A percentile compares a stretch with the other conserved stretches of the same genome.
Conservation (phyloP, 2,797 vertebrate species). For the Typhlichthys subterraneus region DNA sequence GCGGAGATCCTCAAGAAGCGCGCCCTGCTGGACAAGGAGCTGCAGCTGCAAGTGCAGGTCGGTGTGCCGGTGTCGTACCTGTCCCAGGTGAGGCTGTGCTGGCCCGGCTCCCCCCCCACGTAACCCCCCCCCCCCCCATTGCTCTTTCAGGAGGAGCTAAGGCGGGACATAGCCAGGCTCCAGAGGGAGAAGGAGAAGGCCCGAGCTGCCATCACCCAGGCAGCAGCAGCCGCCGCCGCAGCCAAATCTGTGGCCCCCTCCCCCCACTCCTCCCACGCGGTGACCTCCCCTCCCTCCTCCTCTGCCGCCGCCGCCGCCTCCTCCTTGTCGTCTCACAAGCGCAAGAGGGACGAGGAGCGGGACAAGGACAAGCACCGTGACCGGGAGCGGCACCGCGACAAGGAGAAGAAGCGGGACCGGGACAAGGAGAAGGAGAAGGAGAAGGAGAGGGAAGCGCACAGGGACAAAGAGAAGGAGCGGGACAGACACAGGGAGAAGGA, state of each 20-base stretch:
- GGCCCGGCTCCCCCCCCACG: no score
- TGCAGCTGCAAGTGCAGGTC: conserved; percentile 98
- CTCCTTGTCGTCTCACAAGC: conserved; percentile 77
- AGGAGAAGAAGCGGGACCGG: conserved; percentile 67
- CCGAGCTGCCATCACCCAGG: conserved; percentile 79
- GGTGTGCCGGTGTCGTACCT: conserved; percentile 1
- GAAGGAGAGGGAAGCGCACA: conserved; percentile 37
- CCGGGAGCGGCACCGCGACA: conserved; percentile 61
- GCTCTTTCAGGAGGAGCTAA: conserved; percentile 89
- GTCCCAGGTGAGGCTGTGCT: no score
- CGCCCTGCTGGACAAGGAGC: conserved; percentile 94
- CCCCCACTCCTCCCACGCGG: conserved; percentile 41
- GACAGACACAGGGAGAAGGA: conserved; percentile 53
- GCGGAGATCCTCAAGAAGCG: conserved; percentile 97
- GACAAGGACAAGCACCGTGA: conserved; percentile 75
- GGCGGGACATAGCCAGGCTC: conserved; percentile 86
- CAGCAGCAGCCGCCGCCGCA: conserved; percentile 56
- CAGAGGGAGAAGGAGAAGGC: conserved; percentile 91
- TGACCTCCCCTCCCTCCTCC: conserved; percentile 56
- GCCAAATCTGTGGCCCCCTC: conserved; percentile 52
- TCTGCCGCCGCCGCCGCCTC: conserved; percentile 50
- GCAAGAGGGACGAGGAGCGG: conserved; percentile 83
- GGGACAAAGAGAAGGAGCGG: conserved; percentile 49
- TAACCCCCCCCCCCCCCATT: neutral
- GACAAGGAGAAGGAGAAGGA: conserved; percentile 48